Percentiles rank a stretch among this genome's conserved stretches.
phyloP scores from a whole-genome alignment of 2,113 vertebrate species.

The Megaceryle maxima region DNA sequence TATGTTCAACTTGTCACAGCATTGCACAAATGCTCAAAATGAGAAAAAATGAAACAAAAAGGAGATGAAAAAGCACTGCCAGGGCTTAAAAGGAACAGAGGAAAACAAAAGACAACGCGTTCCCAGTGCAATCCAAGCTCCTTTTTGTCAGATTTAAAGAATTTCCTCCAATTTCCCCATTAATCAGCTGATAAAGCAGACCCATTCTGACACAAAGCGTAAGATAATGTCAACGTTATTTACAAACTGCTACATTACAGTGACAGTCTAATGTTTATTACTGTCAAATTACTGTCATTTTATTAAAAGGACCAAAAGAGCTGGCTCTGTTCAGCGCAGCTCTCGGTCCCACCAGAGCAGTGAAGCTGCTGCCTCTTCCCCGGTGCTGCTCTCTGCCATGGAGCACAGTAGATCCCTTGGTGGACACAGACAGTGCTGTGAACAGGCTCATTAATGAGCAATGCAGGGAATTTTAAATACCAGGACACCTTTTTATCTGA shows the following conservation, averaged over 20 bases:
- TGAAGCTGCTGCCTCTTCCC: background rate
- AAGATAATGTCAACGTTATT: conserved; percentile 57
- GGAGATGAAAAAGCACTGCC: background rate
- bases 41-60: background rate
- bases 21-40: background rate
- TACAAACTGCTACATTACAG: conserved; percentile 12
- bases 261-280: conserved; percentile 60
- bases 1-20: background rate
- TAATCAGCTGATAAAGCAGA: conserved; percentile 44
- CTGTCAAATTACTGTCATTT: conserved; percentile 60
- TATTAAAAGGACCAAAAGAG: conserved; percentile 42
- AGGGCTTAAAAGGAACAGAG: background rate
- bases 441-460: background rate
- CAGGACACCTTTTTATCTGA: background rate
- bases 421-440: background rate
- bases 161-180: conserved; percentile 17
- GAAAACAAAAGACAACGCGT: background rate
- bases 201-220: conserved; percentile 32
- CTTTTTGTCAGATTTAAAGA: conserved; percentile 32
- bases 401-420: background rate
- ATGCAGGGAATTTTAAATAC: background rate
- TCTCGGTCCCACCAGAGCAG: background rate
- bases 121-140: background rate
- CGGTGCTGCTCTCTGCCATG: background rate
- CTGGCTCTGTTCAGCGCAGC: conserved; percentile 9